A percentile compares a stretch with the other conserved stretches of the same genome.
These are phyloP conservation scores for Lysandra coridon DNA, from an alignment of 2,888 invertebrate species.

Conservation along the genomic window DNA sequence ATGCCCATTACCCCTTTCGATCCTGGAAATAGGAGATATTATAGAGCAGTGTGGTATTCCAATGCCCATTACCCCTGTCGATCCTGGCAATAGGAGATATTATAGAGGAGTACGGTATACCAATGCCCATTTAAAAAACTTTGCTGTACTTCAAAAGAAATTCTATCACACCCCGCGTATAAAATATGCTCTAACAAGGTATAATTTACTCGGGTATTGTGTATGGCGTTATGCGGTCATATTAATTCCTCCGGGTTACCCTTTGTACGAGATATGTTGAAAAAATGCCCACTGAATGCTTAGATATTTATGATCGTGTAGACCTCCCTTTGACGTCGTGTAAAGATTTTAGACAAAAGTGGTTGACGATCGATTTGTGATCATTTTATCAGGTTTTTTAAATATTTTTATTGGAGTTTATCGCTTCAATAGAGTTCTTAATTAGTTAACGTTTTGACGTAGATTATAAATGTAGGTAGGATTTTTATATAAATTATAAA, in stretches of 20 bases:
- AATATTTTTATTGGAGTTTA: too few relatives aligned
- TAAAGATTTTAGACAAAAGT: not conserved
- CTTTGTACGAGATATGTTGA: conserved; percentile 36
- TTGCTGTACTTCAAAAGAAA: not conserved
- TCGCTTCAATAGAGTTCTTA: too few relatives aligned
- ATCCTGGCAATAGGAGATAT: too few relatives aligned
- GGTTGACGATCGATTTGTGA: not conserved
- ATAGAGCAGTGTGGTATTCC: too few relatives aligned
- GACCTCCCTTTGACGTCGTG: not conserved
- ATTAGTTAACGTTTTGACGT: too few relatives aligned
- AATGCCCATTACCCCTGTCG: too few relatives aligned
- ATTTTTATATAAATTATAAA: too few relatives aligned
- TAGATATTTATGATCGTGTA: not conserved
- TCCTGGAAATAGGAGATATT: too few relatives aligned
- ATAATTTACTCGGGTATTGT: conserved; percentile 17
- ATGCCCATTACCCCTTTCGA: too few relatives aligned
- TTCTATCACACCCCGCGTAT: not conserved
- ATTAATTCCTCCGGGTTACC: conserved; percentile 37
- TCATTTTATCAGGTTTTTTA: too few relatives aligned
- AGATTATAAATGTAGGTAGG: too few relatives aligned
- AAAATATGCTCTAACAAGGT: conserved; percentile 8
- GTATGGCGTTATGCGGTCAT: conserved; percentile 32
- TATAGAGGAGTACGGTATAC: too few relatives aligned
- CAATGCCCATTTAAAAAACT: not conserved
- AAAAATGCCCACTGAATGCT: not conserved